These are phyloP conservation scores for Galemys pyrenaicus DNA, from an alignment of 2,113 vertebrate genomes.

Conservation along the genomic window DNA sequence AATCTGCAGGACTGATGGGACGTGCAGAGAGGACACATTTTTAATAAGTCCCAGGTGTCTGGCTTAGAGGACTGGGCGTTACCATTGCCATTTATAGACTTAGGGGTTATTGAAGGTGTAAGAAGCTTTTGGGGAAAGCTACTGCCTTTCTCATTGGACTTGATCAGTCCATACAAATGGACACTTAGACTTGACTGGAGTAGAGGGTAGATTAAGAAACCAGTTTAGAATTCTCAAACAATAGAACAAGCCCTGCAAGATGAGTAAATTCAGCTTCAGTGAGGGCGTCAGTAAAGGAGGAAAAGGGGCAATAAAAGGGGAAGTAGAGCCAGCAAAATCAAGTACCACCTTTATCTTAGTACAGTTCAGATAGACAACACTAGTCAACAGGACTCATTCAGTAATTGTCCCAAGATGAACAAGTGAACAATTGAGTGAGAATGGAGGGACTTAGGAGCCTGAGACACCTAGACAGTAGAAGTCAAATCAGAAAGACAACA, in stretches of 20 bases:
- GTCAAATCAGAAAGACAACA: slow-evolving; percentile 18
- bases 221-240: background rate
- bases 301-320: rapidly evolving
- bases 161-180: background rate
- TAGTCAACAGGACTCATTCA: background rate
- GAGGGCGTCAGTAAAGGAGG: background rate
- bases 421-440: background rate
- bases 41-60: background rate
- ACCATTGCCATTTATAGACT: background rate
- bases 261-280: background rate
- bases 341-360: background rate
- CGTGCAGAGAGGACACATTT: background rate
- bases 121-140: background rate
- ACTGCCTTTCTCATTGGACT: background rate
- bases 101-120: background rate
- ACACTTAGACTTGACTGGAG: background rate
- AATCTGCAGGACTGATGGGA: background rate
- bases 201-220: background rate
- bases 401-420: background rate
- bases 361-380: background rate
- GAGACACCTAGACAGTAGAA: background rate
- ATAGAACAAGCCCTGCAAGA: background rate
- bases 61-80: background rate
- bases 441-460: background rate
- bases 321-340: background rate